Evolutionary conservation across 1,140 invertebrate genomes (phyloP), one percentile per base, ranked within the genome.

Genomic region (Aphelenchoides avenae): DNA sequence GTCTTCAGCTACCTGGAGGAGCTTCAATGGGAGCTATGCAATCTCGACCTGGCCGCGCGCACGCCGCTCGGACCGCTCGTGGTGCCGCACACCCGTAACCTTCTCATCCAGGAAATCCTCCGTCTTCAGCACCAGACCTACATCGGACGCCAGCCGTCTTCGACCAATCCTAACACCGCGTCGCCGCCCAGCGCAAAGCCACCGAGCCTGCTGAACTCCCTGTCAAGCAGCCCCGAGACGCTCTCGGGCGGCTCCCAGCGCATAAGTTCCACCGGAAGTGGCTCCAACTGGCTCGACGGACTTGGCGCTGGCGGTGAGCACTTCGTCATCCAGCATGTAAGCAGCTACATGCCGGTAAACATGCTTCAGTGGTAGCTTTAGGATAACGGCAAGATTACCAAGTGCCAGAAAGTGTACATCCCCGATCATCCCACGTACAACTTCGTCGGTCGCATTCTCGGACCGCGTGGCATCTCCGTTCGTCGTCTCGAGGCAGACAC

Each of bases 401-500:
- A 15, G 48, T 46, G n/a, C 30, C 48, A 51, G 13, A 51, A 51
- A 24, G 26, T 51, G 5, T 48, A 43, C 48, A 42, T 51, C 15
- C 48, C 48, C 3, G 15, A 51, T 20, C 48, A 51, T 48, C 29
- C 29, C 15, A 40, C 30, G 5, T 51, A 51, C 48, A 46, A 46
- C 26, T 46, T 46, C 43, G 34, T 46, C 15, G 29, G 48, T 31
- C 85, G 93, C 81, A 97, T 98, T 83, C 83, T 98, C 73, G 94
- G 93, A 41, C 93, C 93, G 56, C 83, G 92, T 68, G 93, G 94
- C 63, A 96, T 96, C 90, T 97, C 93, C 52, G 92, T 93, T 20
- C 97, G 97, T 81, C 91, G 96, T 81, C 81, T 98, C 75, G 93
- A 97, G 82, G 89, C 94, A 81, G 91, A 94, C 83, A 97, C 92